Conservation (phyloP, 2,797 vertebrate genomes). For the Heterohyrax brucei region DNA sequence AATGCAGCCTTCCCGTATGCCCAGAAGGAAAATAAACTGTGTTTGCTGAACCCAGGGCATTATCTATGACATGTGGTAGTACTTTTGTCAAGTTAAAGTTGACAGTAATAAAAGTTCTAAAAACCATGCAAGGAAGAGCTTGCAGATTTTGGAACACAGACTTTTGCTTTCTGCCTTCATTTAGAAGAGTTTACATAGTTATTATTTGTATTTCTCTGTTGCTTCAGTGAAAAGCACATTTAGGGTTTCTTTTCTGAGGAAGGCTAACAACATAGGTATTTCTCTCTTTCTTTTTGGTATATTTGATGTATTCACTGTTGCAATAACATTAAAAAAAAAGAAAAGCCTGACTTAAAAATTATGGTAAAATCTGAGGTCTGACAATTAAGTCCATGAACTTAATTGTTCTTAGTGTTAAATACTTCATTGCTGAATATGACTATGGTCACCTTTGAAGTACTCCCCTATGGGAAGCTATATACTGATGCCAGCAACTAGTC, state of each 20-base stretch:
- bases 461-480: too few relatives aligned
- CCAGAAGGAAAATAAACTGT: slow-evolving; percentile 29
- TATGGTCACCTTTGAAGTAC: too few relatives aligned
- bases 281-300: neutral
- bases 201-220: slow-evolving; percentile 28
- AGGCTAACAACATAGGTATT: neutral
- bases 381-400: too few relatives aligned
- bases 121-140: neutral
- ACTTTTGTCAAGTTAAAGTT: slow-evolving; percentile 26
- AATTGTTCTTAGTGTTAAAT: too few relatives aligned
- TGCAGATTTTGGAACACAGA: neutral
- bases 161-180: neutral
- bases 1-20: slow-evolving; percentile 11
- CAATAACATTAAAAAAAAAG: neutral
- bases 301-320: neutral
- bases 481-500: too few relatives aligned
- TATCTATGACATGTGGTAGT: neutral
- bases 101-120: slow-evolving; percentile 24
- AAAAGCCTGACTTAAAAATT: neutral
- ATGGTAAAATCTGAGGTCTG: too few relatives aligned
- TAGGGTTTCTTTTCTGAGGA: slow-evolving; percentile 47
- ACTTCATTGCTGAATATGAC: too few relatives aligned
- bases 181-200: slow-evolving; percentile 13
- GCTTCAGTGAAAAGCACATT: slow-evolving; percentile 6
- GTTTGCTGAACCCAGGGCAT: slow-evolving; percentile 13